Percentiles rank a stretch among this genome's conserved stretches.
Conservation (phyloP, 1,140 invertebrate genomes). For the Drosophila virilis region DNA sequence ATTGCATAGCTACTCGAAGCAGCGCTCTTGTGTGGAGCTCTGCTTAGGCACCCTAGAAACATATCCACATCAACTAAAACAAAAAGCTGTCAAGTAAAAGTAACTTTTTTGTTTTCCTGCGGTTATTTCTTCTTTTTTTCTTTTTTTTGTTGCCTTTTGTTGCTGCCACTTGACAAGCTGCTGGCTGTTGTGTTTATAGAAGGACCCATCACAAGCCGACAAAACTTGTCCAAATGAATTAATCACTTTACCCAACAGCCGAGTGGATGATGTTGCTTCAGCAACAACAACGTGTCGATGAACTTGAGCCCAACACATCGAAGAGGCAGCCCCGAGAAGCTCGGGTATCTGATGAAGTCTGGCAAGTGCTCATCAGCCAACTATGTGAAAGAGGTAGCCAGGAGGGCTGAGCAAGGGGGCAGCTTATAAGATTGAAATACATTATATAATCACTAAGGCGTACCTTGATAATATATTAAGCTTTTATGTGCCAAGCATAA, state of each 20-base stretch:
- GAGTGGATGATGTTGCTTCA: constrained; percentile 65
- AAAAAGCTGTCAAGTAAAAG: constrained; percentile 48
- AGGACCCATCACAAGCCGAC: constrained; percentile 41
- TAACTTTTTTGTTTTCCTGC: constrained; percentile 54
- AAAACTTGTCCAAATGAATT: constrained; percentile 81
- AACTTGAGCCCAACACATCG: constrained; percentile 18
- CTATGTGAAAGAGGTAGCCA: constrained; percentile 1
- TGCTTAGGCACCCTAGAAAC: constrained; percentile 7
- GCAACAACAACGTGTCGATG: constrained; percentile 17
- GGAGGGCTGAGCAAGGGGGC: background rate
- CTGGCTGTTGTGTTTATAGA: constrained; percentile 16
- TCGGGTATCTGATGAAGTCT: constrained; percentile 47
- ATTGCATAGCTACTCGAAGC: constrained; percentile 44
- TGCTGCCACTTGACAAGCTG: constrained; percentile 44
- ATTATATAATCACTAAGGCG: constrained; percentile 36
- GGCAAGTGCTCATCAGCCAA: constrained; percentile 53
- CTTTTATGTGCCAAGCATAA: background rate
- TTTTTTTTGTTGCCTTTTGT: background rate
- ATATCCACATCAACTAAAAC: constrained; percentile 6
- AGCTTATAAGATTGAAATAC: constrained; percentile 35
- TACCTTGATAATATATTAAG: constrained; percentile 19
- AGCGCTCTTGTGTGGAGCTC: background rate
- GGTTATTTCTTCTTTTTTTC: constrained; percentile 6
- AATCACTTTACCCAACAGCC: constrained; percentile 73
- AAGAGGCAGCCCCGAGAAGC: constrained; percentile 25